phyloP scores from a whole-genome alignment of 2,797 vertebrate genomes.

The Saxicola maurus region DNA sequence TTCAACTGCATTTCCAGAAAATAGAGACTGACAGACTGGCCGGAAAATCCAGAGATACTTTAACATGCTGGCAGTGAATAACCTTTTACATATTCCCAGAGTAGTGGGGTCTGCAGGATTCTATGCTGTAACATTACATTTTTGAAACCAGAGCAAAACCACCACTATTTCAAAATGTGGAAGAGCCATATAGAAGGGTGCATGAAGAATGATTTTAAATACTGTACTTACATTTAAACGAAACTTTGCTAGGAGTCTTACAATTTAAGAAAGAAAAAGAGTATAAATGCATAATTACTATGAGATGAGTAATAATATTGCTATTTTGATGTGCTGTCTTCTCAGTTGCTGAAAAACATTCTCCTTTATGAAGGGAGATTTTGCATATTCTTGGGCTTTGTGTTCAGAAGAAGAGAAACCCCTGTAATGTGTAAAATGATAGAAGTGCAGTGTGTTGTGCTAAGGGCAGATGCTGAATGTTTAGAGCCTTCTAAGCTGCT shows the following conservation, averaged over 20 bases:
- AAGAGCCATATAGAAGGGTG: neutral
- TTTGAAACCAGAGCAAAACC: neutral
- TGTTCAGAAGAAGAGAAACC: neutral
- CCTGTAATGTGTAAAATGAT: neutral
- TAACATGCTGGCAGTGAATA: neutral
- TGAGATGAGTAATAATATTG: neutral
- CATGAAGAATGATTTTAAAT: neutral
- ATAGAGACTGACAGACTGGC: neutral
- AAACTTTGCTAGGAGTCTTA: neutral
- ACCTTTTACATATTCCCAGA: neutral
- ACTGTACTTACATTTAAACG: neutral
- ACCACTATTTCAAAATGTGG: neutral
- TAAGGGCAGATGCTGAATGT: neutral
- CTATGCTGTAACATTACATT: neutral
- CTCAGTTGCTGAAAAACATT: neutral
- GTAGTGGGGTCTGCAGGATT: neutral
- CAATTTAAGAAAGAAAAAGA: neutral
- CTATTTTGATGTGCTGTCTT: neutral
- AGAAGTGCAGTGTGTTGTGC: neutral
- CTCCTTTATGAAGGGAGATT: neutral
- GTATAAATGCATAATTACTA: neutral
- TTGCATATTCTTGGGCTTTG: neutral
- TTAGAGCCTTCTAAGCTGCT: neutral
- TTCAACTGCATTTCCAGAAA: neutral
- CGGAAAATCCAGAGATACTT: neutral